Evolutionary conservation across 2,797 vertebrate species (phyloP).

Genomic region (Bradypodion pumilum): DNA sequence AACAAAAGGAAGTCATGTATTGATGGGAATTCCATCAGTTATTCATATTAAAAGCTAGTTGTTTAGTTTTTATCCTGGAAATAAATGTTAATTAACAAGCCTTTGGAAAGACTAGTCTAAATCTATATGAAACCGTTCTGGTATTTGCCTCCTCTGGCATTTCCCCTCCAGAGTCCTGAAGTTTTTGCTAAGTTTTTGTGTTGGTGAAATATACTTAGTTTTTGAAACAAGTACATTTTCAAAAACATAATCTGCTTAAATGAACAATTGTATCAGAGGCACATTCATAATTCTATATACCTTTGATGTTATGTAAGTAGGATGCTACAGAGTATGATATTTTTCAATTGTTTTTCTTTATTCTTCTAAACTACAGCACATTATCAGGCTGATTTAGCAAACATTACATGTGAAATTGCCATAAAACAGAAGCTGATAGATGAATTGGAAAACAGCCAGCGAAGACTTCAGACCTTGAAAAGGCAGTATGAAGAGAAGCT

Average conservation of each 20-base stretch:
- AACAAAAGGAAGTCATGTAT: too few species aligned
- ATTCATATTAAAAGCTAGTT: not conserved
- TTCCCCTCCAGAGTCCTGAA: not conserved
- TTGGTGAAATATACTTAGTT: not conserved
- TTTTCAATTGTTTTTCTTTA: not conserved
- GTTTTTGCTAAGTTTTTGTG: not conserved
- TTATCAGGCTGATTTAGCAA: conserved; percentile 93
- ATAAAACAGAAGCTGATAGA: conserved; percentile 98
- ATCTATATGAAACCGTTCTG: not conserved
- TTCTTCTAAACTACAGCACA: conserved; percentile 77
- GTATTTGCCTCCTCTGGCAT: not conserved
- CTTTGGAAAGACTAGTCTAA: not conserved
- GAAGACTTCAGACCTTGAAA: conserved; percentile 91
- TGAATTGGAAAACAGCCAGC: conserved; percentile 96
- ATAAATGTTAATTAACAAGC: not conserved
- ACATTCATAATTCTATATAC: not conserved
- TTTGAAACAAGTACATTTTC: not conserved
- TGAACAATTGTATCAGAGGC: not conserved
- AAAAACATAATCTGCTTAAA: not conserved
- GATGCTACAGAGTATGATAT: not conserved
- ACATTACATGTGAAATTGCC: conserved; percentile 98
- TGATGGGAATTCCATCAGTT: not conserved
- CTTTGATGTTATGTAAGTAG: not conserved
- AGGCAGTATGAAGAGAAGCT: conserved; percentile 97
- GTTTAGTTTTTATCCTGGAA: not conserved